Evolutionary conservation across 2,888 invertebrate species (phyloP).

Genomic region (Dryobotodes eremita): DNA sequence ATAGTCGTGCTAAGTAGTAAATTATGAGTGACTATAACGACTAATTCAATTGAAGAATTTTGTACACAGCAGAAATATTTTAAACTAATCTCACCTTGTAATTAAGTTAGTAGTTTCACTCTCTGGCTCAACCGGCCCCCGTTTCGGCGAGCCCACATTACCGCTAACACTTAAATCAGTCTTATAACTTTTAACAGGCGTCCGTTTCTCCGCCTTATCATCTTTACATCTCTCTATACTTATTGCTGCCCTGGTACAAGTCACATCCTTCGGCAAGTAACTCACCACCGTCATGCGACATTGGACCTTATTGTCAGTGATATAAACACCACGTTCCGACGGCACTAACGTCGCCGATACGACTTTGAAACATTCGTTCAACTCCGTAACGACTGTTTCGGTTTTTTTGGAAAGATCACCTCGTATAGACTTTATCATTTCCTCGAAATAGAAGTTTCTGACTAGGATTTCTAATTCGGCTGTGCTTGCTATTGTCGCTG

Average conservation of each 20-base stretch:
- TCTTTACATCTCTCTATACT: conserved; percentile 91
- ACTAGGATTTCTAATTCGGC: conserved; percentile 93
- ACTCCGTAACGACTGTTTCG: conserved; percentile 88
- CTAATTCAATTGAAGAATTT: no score
- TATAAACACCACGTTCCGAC: conserved; percentile 89
- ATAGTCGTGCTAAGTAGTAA: no score
- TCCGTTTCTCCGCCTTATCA: conserved; percentile 78
- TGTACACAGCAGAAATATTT: neutral
- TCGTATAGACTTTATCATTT: conserved; percentile 93
- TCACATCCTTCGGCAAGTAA: conserved; percentile 92
- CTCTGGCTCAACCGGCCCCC: conserved; percentile 76
- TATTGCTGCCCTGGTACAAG: conserved; percentile 92
- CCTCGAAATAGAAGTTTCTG: conserved; percentile 95
- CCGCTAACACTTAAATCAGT: conserved; percentile 86
- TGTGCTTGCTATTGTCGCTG: conserved; percentile 95
- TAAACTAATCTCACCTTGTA: conserved; percentile 77
- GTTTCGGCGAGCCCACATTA: conserved; percentile 82
- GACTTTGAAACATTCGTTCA: conserved; percentile 90
- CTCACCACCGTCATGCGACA: conserved; percentile 84
- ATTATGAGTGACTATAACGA: no score
- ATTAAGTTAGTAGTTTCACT: conserved; percentile 79
- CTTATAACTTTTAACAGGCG: conserved; percentile 87
- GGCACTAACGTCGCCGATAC: conserved; percentile 89
- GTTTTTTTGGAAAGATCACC: conserved; percentile 84
- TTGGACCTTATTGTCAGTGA: conserved; percentile 86